Conservation (phyloP, 2,113 vertebrate genomes). For the Lophochroa leadbeateri region DNA sequence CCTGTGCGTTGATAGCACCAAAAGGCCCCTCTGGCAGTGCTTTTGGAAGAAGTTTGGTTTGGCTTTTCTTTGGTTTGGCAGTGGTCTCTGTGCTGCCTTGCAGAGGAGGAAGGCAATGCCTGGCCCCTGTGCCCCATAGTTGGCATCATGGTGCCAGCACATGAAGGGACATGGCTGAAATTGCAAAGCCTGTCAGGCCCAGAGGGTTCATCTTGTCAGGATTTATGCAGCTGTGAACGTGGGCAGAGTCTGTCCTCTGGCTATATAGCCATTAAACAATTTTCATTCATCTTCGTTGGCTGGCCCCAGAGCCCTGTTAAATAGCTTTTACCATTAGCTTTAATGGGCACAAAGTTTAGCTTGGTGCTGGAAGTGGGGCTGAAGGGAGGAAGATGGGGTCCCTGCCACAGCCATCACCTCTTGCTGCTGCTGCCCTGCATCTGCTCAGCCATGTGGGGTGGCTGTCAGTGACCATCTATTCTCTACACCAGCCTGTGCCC, state of each 20-base stretch:
- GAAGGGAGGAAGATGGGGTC: background rate
- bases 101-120: background rate
- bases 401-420: background rate
- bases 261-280: background rate
- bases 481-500: background rate
- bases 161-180: accelerated
- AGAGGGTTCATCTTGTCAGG: background rate
- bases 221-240: background rate
- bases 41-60: background rate
- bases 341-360: background rate
- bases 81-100: background rate
- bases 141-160: background rate
- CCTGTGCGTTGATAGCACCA: background rate
- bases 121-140: accelerated
- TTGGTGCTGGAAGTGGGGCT: background rate
- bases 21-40: background rate
- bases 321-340: background rate
- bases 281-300: constrained; percentile 5
- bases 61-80: background rate
- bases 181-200: accelerated
- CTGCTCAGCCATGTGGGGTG: accelerated
- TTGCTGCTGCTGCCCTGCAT: background rate
- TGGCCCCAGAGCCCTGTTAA: background rate
- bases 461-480: accelerated
- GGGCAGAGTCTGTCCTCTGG: background rate